phyloP scores from a whole-genome alignment of 1,140 invertebrate genomes.

The Meloidogyne floridensis region DNA sequence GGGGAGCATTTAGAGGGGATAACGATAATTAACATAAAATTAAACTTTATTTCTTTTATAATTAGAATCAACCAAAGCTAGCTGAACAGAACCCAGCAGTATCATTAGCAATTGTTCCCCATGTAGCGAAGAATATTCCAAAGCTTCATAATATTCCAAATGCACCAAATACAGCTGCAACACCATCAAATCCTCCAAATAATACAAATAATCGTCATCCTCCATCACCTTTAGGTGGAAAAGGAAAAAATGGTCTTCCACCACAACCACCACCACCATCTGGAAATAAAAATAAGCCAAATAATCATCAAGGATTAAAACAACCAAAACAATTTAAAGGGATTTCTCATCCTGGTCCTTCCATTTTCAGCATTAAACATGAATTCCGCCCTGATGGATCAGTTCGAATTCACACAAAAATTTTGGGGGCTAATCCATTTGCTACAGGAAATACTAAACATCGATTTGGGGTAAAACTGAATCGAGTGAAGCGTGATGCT shows the following conservation, averaged over 20 bases:
- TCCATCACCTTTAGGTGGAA: background rate
- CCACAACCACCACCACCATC: background rate
- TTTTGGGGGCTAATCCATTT: background rate
- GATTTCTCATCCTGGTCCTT: background rate
- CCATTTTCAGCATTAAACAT: background rate
- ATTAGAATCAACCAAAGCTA: too few species aligned
- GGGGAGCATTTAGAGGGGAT: too few species aligned
- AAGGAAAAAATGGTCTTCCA: background rate
- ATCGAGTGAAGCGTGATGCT: background rate
- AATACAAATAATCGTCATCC: background rate
- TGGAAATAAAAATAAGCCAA: background rate
- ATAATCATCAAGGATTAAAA: background rate
- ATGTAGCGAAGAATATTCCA: background rate
- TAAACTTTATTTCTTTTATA: too few species aligned
- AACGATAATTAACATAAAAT: too few species aligned
- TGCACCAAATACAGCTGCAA: background rate
- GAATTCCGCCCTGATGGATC: background rate
- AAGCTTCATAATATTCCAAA: background rate
- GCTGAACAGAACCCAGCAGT: background rate
- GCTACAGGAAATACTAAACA: background rate
- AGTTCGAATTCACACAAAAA: slow-evolving; percentile 6
- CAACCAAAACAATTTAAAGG: background rate
- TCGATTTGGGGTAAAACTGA: background rate
- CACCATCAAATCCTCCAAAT: background rate
- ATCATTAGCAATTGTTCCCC: background rate